Conservation (phyloP, 2,113 vertebrate genomes). For the Salvelinus namaycush region DNA sequence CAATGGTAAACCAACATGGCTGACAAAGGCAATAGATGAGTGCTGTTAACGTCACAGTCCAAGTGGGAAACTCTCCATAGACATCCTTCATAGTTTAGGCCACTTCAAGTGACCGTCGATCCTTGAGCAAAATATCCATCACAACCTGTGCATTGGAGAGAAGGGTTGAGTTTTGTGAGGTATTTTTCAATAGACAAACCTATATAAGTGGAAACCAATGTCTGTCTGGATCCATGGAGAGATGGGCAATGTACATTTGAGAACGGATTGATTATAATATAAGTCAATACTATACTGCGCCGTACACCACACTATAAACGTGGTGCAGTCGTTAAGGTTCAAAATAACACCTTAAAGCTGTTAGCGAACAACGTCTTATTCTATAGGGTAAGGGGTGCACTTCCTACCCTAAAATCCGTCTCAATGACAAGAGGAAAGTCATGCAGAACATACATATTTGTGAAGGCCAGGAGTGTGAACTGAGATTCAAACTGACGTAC, state of each 20-base stretch:
- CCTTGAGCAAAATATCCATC: too few species aligned
- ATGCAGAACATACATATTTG: conserved; percentile 11
- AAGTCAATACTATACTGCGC: conserved; percentile 17
- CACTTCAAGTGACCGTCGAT: conserved; percentile 6
- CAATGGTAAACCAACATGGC: conserved; percentile 17
- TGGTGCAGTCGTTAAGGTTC: not conserved
- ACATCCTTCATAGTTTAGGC: not conserved
- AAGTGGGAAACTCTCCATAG: not conserved
- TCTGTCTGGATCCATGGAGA: not conserved
- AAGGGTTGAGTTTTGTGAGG: conserved; percentile 5
- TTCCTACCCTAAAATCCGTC: not conserved
- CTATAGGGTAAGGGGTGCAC: not conserved
- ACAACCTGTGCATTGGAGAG: conserved; percentile 8
- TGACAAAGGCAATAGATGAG: conserved; percentile 5
- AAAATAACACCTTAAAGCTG: not conserved
- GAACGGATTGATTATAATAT: conserved; percentile 13
- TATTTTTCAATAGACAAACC: conserved; percentile 22
- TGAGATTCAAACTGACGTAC: not conserved
- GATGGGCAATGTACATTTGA: not conserved
- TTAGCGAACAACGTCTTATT: not conserved
- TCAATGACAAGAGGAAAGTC: conserved; percentile 15
- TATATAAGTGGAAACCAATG: not conserved
- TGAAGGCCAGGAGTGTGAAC: conserved; percentile 16
- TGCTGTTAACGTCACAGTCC: conserved; percentile 10
- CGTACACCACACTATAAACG: conserved; percentile 25